phyloP scores from a whole-genome alignment of 2,797 vertebrate species.

The Pagetopsis macropterus region DNA sequence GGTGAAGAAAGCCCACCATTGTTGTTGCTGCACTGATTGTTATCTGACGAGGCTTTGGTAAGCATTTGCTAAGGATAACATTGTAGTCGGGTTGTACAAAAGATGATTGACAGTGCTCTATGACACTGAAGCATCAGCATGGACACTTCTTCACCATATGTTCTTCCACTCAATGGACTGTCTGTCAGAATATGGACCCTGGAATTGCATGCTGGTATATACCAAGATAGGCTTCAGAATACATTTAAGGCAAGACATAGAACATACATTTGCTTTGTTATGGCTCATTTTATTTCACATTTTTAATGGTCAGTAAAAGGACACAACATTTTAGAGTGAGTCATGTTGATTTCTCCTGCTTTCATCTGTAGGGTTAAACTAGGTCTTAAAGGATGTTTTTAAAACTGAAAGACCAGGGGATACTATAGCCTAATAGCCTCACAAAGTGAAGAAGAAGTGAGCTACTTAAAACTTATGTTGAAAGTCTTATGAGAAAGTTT shows the following conservation, averaged over 20 bases:
- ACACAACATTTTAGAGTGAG: no score
- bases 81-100: background rate
- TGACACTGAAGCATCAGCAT: background rate
- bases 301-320: no score
- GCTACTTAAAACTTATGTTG: background rate
- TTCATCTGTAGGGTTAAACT: background rate
- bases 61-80: slow-evolving; percentile 1
- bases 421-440: background rate
- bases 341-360: background rate
- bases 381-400: background rate
- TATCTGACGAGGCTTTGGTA: background rate
- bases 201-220: background rate
- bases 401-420: background rate
- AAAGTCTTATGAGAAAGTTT: background rate
- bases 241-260: background rate
- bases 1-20: background rate
- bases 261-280: background rate
- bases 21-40: background rate
- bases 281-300: background rate
- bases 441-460: background rate
- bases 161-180: background rate
- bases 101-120: background rate
- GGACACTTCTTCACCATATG: background rate
- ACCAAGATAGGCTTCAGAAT: background rate
- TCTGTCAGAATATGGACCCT: background rate